Evolutionary conservation across 2,797 vertebrate species (phyloP).

Genomic region (Neomorphus geoffroyi): DNA sequence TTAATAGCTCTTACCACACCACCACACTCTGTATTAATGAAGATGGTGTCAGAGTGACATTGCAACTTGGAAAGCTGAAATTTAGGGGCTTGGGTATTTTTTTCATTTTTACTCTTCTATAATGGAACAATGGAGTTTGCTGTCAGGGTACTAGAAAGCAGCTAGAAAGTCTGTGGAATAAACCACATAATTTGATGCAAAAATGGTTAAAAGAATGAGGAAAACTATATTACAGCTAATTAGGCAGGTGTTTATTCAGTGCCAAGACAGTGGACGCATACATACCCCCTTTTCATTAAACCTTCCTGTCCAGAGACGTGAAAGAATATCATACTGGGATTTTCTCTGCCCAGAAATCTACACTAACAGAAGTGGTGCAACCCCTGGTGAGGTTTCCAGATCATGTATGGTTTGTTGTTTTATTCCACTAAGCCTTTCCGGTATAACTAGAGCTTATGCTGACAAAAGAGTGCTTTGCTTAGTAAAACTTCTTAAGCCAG

Average conservation of each 20-base stretch:
- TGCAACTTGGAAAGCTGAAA: not conserved
- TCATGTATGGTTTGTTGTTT: not conserved
- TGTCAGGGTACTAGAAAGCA: not conserved
- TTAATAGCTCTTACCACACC: constrained; percentile 41
- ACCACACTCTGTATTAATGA: not conserved
- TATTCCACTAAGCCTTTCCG: constrained; percentile 12
- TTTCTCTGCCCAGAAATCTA: not conserved
- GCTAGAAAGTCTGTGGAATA: not conserved
- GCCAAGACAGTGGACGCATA: not conserved
- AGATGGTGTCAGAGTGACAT: not conserved
- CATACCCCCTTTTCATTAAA: not conserved
- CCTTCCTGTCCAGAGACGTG: not conserved
- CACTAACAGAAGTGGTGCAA: not conserved
- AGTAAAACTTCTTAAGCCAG: constrained; percentile 19
- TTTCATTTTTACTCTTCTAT: not conserved
- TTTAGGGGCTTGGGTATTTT: not conserved
- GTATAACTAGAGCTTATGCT: constrained; percentile 12
- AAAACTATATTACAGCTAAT: not conserved
- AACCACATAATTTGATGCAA: not conserved
- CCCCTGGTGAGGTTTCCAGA: constrained; percentile 6
- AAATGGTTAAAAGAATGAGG: not conserved
- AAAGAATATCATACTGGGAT: not conserved
- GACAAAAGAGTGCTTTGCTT: constrained; percentile 21
- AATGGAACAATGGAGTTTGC: not conserved
- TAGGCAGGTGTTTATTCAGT: not conserved